Evolutionary conservation across 2,113 vertebrate species (phyloP), one percentile per base, ranked within the genome.

Genomic region (Amia ocellicauda): DNA sequence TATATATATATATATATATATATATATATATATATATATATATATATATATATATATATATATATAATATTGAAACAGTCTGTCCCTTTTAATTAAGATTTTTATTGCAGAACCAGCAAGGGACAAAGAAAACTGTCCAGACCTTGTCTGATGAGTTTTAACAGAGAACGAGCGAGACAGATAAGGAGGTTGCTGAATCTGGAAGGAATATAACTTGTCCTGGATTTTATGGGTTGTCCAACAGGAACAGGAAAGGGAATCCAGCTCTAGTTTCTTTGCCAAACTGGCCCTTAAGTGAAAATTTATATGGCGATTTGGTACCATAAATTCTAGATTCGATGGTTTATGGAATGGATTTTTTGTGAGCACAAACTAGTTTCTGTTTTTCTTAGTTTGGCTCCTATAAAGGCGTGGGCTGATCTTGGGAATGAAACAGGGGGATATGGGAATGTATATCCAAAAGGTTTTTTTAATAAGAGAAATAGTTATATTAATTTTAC

Each of bases 261-360:
- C 47, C 43, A 7, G 9, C 40, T 20, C 45, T 29, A 20, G 28
- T 19, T 17, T 19, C 16, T 23, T 23, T 45, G 47, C 47, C 47
- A 64, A 23, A 19, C 29, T n/a, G 45, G 45, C 72, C 62, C 28
- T 31, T 41, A 23, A 58, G 19, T 10, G 17, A 43, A 41, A 24
- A 60, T 56, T 60, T 63, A 60, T 50, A 23, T 23, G 61, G 45
- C 47, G 17, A 60, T 56, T 43, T 64, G 52, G 24, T 20, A 22
- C 43, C 36, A 49, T 59, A 64, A 70, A 62, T 43, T 53, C 31
- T 53, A 62, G 22, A 49, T 2, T 14, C 16, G 26, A 51, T 20
- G 26, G 56, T 29, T 20, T 36, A 54, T 20, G 17, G 24, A 60
- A 31, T 24, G 27, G 23, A 22, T 16, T 23, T 26, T 2, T 19